Base-by-base conservation (phyloP, 2,113 vertebrate species). In the Pelusios castaneus region DNA sequence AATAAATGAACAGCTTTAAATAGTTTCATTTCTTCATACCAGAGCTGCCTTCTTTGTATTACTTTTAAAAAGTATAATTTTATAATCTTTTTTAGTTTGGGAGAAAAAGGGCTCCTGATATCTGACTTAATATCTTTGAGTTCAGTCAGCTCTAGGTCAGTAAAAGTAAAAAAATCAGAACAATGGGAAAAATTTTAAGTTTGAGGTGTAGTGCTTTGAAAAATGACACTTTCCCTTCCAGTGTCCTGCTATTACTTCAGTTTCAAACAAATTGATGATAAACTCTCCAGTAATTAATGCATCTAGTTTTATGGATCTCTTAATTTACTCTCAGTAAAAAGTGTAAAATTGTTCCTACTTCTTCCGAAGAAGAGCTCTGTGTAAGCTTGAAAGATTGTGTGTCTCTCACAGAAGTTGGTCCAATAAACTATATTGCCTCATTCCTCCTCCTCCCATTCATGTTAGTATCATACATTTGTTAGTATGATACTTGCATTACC, bases 221-320 rank as follows among this genome's bases (percentile, higher is more conserved):
- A 91, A 90, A 75, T 95, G 95, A 81, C 95, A 85, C 43, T 91
- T 88, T 89, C 73, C 47, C 84, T 91, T 93, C 90, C 85, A 82
- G 94, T 92, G 41, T 85, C 5, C 87, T 55, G 41, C 21, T 25
- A 8, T 43, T 92, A 27, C 29, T 47, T 92, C 88, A 89, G 92
- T 70, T 70, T 70, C 63, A 70, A 73, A 67, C 27, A 73, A 96
- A 90, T 73, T 84, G 91, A 63, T 82, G 70, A 85, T 95, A 91
- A 76, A 77, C 84, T 95, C 76, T 82, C 54, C 13, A 43, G 77
- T 63, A 89, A 73, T 95, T 95, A 93, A 93, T 95, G 94, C 95
- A 77, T 58, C 29, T 12, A 5, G 79, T 90, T 93, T 94, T 95
- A 93, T 90, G 91, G 34, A 84, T 91, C 85, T 13, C 56, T 85